These are phyloP conservation scores for Cyanocitta stelleri DNA, from an alignment of 2,113 vertebrate genomes.

Conservation along the genomic window DNA sequence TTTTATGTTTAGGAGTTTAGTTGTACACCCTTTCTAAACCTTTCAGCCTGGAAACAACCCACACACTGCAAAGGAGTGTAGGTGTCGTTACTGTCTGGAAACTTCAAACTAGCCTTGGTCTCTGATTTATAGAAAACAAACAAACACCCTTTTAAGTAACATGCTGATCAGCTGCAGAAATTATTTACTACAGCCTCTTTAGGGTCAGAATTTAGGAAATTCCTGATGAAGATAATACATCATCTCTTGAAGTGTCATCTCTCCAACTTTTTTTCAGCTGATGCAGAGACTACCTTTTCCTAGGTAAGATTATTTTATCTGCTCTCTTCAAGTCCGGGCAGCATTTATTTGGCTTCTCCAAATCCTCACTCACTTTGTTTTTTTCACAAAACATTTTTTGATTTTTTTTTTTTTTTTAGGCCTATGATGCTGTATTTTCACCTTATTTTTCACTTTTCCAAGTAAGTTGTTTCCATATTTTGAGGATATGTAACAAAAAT, in stretches of 20 bases:
- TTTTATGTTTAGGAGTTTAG: background rate
- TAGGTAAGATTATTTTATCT: background rate
- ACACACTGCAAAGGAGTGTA: background rate
- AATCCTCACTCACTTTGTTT: background rate
- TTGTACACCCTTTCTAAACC: background rate
- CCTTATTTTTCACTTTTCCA: background rate
- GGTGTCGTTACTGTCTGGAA: background rate
- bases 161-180: background rate
- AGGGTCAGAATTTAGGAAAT: background rate
- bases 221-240: background rate
- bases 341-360: background rate
- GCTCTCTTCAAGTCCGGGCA: background rate
- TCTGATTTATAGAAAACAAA: background rate
- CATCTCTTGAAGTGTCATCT: background rate
- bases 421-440: background rate
- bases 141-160: background rate
- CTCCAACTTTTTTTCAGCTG: background rate
- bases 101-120: background rate
- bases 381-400: background rate
- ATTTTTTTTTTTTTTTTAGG: background rate
- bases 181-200: background rate
- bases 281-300: background rate
- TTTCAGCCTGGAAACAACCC: background rate
- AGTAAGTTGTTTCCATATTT: background rate
- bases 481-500: background rate